Base-by-base conservation (phyloP, 2,113 vertebrate genomes). In the Acrocephalus kingi region DNA sequence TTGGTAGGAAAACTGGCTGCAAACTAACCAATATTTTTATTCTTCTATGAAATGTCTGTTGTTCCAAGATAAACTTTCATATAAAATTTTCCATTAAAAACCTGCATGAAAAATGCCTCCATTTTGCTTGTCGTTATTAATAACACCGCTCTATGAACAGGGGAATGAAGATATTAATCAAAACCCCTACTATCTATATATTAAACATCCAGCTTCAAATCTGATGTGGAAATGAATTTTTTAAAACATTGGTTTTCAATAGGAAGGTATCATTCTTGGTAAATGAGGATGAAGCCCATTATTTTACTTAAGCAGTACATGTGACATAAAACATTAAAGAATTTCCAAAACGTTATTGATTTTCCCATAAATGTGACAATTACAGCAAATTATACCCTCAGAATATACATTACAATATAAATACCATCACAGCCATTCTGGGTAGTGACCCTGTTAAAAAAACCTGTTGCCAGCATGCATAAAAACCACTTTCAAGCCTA, bases 211-310 rank as follows among this genome's bases (percentile, higher is more conserved):
- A 69, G n/a, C 68, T 87, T 91, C 74, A 72, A 63, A 59, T 14
- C 55, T 23, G 43, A 66, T 61, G 39, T 39, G 69, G 63, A 77
- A 84, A 89, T 79, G 22, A 81, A 37, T 89, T 54, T 68, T 81
- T 81, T 82, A 76, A 87, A 84, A 37, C 58, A 56, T 68, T 27
- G 15, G 13, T 68, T 91, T 94, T 61, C 87, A n/a, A 41, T 54
- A 43, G 23, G 79, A 86, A 74, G 52, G 49, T 73, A 66, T 64
- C 84, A 76, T 21, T 90, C 79, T 45, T 56, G 63, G 49, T 61
- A 95, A 93, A 93, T 73, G 92, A 94, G 61, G 77, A 90, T 51
- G 49, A 93, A 92, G 84, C 72, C 86, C 86, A 87, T 90, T 64
- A 58, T 84, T 94, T 96, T 54, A 76, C 66, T 81, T 95, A 39